A percentile compares a stretch with the other conserved stretches of the same genome.
These are phyloP conservation scores for Periphyllus acericola DNA, from an alignment of 2,888 invertebrate genomes.

Conservation along the genomic window DNA sequence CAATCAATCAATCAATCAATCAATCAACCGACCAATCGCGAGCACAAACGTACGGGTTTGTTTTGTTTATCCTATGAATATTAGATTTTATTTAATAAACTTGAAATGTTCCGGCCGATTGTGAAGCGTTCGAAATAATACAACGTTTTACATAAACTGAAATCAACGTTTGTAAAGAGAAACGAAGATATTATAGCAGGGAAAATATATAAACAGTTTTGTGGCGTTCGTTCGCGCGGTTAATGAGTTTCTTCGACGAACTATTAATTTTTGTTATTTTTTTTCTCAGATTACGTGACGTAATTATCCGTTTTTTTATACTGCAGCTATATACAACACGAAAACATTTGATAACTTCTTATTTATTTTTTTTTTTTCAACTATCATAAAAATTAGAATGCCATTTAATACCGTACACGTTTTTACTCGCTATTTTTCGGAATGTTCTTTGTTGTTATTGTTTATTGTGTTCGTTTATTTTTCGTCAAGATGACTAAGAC, in stretches of 20 bases:
- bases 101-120: slow-evolving; percentile 1
- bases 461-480: not conserved
- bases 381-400: slow-evolving; percentile 3
- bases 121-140: not conserved
- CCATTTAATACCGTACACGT: not conserved
- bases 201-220: not conserved
- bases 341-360: not conserved
- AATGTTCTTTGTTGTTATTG: not conserved
- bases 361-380: not conserved
- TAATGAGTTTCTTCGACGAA: not conserved
- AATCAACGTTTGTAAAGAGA: not conserved
- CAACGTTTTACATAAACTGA: not conserved
- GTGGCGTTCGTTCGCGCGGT: not conserved
- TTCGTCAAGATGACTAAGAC: not conserved
- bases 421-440: not conserved
- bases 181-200: not conserved
- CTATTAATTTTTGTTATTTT: not conserved
- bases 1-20: slow-evolving; percentile 31
- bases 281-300: not conserved
- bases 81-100: slow-evolving; percentile 39
- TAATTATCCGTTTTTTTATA: slow-evolving; percentile 3
- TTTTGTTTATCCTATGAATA: slow-evolving; percentile 41
- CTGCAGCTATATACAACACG: not conserved
- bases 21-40: slow-evolving; percentile 15
- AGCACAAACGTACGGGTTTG: slow-evolving; percentile 15